Conservation (phyloP, 2,888 invertebrate species). For the Athalia rosae region DNA sequence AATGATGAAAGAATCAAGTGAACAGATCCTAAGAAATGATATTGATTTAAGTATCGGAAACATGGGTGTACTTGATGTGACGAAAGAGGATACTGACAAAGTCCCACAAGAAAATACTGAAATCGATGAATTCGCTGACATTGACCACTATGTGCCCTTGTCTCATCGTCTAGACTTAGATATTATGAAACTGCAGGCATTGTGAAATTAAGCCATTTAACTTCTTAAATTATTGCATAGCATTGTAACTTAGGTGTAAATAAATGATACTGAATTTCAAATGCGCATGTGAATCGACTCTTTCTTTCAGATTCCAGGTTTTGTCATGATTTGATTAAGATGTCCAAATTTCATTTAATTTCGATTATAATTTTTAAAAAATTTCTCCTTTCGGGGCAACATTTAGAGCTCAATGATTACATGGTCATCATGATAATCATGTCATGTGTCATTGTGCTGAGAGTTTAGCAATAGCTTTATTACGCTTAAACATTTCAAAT, state of each 20-base stretch:
- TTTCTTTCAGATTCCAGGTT: too few relatives aligned
- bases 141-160: conserved; percentile 65
- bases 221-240: background rate
- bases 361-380: too few relatives aligned
- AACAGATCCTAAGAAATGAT: too few relatives aligned
- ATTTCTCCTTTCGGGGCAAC: background rate
- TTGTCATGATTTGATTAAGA: too few relatives aligned
- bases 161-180: conserved; percentile 33
- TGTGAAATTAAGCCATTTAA: background rate
- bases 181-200: background rate
- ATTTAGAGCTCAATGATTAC: background rate
- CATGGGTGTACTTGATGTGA: too few relatives aligned
- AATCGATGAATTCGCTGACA: conserved; percentile 61
- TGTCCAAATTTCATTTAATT: too few relatives aligned
- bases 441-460: conserved; percentile 5
- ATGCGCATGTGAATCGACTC: too few relatives aligned
- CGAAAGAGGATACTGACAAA: too few relatives aligned
- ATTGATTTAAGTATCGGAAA: too few relatives aligned
- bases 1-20: too few relatives aligned
- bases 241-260: background rate
- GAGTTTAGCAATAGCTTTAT: conserved; percentile 56
- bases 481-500: conserved; percentile 67
- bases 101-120: background rate
- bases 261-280: too few relatives aligned
- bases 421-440: background rate